Conservation (phyloP, 1,140 invertebrate genomes). For the Eumaeus atala region DNA sequence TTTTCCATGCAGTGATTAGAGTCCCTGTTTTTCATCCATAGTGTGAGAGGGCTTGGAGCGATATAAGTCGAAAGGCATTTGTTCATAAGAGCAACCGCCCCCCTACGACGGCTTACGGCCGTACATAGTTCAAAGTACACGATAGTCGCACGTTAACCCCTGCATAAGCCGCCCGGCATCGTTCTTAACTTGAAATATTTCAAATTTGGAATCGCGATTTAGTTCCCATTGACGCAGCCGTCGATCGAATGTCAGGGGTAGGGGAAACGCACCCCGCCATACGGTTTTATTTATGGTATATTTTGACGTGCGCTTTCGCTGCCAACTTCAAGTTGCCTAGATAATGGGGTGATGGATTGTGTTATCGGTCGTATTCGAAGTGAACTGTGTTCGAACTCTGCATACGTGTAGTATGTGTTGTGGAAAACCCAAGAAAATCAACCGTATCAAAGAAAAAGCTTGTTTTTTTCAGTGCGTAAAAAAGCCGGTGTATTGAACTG, state of each 20-base stretch:
- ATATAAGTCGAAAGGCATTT: slow-evolving; percentile 41
- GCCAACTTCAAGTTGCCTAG: slow-evolving; percentile 64
- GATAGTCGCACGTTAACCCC: slow-evolving; percentile 52
- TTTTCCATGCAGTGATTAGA: no score
- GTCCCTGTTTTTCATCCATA: no score
- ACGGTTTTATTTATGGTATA: slow-evolving; percentile 69
- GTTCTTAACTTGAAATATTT: slow-evolving; percentile 42
- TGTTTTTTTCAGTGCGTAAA: slow-evolving; percentile 31
- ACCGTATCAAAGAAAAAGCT: slow-evolving; percentile 20
- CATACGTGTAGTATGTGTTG: slow-evolving; percentile 36
- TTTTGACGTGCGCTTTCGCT: slow-evolving; percentile 63
- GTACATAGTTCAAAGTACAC: slow-evolving; percentile 36
- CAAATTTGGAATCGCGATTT: slow-evolving; percentile 39
- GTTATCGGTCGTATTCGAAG: slow-evolving; percentile 66
- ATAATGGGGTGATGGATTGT: slow-evolving; percentile 71
- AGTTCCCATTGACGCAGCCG: slow-evolving; percentile 32
- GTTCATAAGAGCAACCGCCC: slow-evolving; percentile 46
- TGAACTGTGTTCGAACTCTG: slow-evolving; percentile 45
- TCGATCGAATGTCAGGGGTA: slow-evolving; percentile 42
- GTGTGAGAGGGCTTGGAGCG: slow-evolving; percentile 40
- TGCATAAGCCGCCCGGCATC: slow-evolving; percentile 45
- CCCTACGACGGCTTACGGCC: slow-evolving; percentile 36
- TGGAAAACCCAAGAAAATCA: slow-evolving; percentile 41
- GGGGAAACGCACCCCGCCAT: slow-evolving; percentile 45
- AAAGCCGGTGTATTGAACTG: slow-evolving; percentile 32